Base-by-base conservation (phyloP, 2,797 vertebrate species). In the Sebastes oblongus region DNA sequence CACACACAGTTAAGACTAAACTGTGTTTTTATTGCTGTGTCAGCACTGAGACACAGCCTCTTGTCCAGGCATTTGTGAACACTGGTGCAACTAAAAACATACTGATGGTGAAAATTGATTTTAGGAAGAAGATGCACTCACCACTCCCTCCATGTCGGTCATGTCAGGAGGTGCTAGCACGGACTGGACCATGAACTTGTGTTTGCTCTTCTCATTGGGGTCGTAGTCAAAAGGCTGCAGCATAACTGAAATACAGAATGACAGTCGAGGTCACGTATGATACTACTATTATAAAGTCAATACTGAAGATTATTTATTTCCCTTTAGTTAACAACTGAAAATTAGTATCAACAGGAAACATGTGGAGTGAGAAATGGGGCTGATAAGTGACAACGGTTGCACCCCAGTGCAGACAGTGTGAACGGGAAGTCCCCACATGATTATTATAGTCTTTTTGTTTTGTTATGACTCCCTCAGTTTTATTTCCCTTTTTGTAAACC, bases 111-210 rank as follows among this genome's bases (percentile, higher is more conserved):
- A 75, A 34, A 54, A 20, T 4, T 24, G 7, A 10, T 27, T 56
- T 59, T 22, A 67, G 8, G 56, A 72, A 55, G 34, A 27, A 66
- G 61, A 82, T 13, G 58, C 56, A 97, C 98, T 98, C 95, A 99
- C 98, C 96, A 99, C 97, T 90, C 97, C 97, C 93, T 99, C 98
- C 97, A 99, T 99, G 94, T 99, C 98, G 72, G 98, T 97, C 96
- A 97, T 99, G 93, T 99, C 98, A 82, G 96, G 87, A 56, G 98
- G 98, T 61, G 97, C 98, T 94, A 98, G 94, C 96, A 99, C 93
- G 81, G 98, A 98, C 95, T 99, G 98, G 87, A 99, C 98, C 98
- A 99, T 99, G 91, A 99, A 99, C 97, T 99, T 99, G 96, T 99
- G 98, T 96, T 99, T 99, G 96, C 98, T 99, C 95, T 99, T 99